Evolutionary conservation across 2,888 invertebrate species (phyloP).

Genomic region (Glaucopsyche alexis): DNA sequence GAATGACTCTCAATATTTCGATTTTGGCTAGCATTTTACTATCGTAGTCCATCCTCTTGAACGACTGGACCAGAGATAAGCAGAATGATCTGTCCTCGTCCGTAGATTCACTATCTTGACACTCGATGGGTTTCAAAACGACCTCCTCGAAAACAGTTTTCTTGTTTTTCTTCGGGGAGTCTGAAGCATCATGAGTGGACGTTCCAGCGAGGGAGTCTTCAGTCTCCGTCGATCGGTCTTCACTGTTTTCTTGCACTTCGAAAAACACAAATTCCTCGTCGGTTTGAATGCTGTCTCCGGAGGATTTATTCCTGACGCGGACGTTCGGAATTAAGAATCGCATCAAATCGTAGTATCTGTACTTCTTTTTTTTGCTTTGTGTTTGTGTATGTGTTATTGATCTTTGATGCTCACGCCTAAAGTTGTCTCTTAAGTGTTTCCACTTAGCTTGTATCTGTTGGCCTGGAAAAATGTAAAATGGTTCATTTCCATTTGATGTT

Average conservation of each 20-base stretch:
- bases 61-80: neutral
- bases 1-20: neutral
- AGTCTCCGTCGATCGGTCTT: neutral
- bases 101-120: neutral
- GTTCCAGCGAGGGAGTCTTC: neutral
- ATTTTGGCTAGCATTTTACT: neutral
- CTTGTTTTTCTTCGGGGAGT: neutral
- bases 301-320: neutral
- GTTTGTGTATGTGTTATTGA: neutral
- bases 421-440: constrained; percentile 5
- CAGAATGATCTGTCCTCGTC: neutral
- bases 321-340: neutral
- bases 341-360: neutral
- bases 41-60: neutral
- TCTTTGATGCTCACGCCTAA: neutral
- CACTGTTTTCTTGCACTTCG: neutral
- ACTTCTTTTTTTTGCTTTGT: neutral
- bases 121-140: neutral
- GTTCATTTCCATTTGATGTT: neutral
- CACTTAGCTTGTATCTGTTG: neutral
- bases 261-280: neutral
- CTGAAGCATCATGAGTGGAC: neutral
- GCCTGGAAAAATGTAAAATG: neutral
- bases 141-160: neutral
- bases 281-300: neutral